Percentiles rank a stretch among this genome's conserved stretches.
phyloP scores from a whole-genome alignment of 2,113 vertebrate species.

The Physeter macrocephalus region DNA sequence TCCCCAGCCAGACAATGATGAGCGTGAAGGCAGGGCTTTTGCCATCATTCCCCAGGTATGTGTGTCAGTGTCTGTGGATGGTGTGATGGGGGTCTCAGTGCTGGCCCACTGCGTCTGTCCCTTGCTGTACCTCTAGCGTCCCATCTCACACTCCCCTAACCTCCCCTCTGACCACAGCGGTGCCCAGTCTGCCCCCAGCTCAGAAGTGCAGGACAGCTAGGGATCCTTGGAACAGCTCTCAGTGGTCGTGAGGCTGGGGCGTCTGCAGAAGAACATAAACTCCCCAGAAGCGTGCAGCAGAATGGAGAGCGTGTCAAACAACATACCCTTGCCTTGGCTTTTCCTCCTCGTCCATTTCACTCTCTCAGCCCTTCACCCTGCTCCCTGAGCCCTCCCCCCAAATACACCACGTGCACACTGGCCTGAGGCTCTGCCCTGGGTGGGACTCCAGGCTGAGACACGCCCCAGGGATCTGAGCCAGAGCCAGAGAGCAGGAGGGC shows the following conservation, averaged over 20 bases:
- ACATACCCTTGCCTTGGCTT: not conserved
- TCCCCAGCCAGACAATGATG: no score
- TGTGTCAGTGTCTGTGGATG: not conserved
- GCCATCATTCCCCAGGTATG: not conserved
- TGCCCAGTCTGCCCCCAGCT: not conserved
- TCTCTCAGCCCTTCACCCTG: not conserved
- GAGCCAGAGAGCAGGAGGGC: not conserved
- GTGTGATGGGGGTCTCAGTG: not conserved
- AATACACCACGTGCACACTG: not conserved
- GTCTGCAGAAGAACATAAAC: no score
- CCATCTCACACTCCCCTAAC: not conserved
- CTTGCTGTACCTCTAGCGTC: not conserved
- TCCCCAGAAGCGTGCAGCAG: not conserved
- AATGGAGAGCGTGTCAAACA: not conserved
- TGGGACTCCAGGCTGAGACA: not conserved
- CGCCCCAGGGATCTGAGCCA: not conserved
- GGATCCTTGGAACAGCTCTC: not conserved
- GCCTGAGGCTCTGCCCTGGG: not conserved
- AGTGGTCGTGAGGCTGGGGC: rapidly evolving
- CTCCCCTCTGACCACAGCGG: not conserved
- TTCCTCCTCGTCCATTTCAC: not conserved
- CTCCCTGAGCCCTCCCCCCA: not conserved
- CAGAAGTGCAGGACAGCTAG: not conserved
- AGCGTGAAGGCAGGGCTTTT: not conserved
- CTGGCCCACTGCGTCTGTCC: not conserved